A percentile compares a stretch with the other conserved stretches of the same genome.
phyloP scores from a whole-genome alignment of 1,140 invertebrate genomes.

The Cherax destructor region DNA sequence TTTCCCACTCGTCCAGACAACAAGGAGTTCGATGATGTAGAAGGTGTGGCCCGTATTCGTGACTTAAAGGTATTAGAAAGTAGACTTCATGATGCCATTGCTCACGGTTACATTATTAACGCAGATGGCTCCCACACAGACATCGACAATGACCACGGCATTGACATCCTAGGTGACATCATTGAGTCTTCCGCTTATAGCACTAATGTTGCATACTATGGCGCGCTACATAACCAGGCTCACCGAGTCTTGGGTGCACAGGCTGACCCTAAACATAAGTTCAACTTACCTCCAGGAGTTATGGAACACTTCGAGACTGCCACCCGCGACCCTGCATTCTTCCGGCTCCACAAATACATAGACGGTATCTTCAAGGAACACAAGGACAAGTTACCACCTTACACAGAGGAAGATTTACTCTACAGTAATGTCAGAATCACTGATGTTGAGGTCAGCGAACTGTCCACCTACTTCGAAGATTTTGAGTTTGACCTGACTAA shows the following conservation, averaged over 20 bases:
- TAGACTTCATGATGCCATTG: constrained; percentile 81
- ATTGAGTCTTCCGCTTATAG: constrained; percentile 70
- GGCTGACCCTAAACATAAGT: constrained; percentile 72
- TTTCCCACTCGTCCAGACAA: constrained; percentile 80
- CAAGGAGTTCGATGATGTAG: constrained; percentile 75
- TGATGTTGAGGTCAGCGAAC: constrained; percentile 72
- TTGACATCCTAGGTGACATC: constrained; percentile 72
- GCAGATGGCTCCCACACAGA: constrained; percentile 29
- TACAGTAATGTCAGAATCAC: constrained; percentile 55
- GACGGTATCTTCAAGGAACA: constrained; percentile 75
- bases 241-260: constrained; percentile 72
- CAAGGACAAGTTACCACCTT: constrained; percentile 80
- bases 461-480: constrained; percentile 79
- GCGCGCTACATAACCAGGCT: constrained; percentile 72
- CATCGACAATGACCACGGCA: constrained; percentile 69
- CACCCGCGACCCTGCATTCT: constrained; percentile 73
- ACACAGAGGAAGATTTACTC: constrained; percentile 77
- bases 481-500: constrained; percentile 78
- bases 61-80: constrained; percentile 78
- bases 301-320: constrained; percentile 70
- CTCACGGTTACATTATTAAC: constrained; percentile 80
- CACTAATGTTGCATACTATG: constrained; percentile 70
- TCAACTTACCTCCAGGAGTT: constrained; percentile 68
- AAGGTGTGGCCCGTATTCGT: constrained; percentile 72
- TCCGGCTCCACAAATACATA: constrained; percentile 73